Evolutionary conservation across 2,113 vertebrate species (phyloP).

Genomic region (Lycocorax pyrrhopterus): DNA sequence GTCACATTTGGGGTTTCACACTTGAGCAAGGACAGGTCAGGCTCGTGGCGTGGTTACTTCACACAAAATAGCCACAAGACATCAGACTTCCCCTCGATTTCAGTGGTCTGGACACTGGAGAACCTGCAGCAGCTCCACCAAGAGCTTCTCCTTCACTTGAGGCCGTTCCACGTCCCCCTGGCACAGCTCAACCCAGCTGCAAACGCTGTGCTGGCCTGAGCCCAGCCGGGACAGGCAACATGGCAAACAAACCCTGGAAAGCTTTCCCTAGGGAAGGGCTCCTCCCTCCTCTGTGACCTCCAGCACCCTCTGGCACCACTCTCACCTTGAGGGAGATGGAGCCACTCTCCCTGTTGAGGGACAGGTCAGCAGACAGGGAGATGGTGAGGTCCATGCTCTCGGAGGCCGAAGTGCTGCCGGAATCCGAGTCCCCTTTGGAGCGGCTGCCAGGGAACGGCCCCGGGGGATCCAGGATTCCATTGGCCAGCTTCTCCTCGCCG

Average conservation of each 20-base stretch:
- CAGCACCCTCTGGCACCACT: not conserved
- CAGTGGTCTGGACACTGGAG: not conserved
- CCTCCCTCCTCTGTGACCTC: not conserved
- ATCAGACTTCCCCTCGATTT: not conserved
- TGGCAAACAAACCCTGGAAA: not conserved
- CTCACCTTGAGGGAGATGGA: conserved; percentile 83
- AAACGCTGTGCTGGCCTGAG: not conserved
- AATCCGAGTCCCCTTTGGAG: conserved; percentile 76
- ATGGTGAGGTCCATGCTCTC: conserved; percentile 81
- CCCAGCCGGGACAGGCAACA: not conserved
- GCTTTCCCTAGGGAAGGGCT: not conserved
- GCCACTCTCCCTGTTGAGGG: conserved; percentile 77
- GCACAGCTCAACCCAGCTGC: not conserved
- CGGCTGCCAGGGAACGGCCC: not conserved
- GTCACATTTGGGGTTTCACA: not conserved
- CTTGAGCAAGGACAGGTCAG: not conserved
- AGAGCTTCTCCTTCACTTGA: not conserved
- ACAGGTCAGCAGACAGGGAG: conserved; percentile 76
- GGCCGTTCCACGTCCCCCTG: fast-evolving
- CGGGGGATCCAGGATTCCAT: conserved; percentile 54
- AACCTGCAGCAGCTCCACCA: not conserved
- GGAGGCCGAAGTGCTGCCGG: conserved; percentile 76
- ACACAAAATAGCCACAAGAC: not conserved
- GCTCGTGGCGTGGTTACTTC: fast-evolving
- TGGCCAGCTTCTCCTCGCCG: conserved; percentile 52